These are phyloP conservation scores for Parotia lawesii DNA, from an alignment of 2,113 vertebrate species.

Conservation along the genomic window DNA sequence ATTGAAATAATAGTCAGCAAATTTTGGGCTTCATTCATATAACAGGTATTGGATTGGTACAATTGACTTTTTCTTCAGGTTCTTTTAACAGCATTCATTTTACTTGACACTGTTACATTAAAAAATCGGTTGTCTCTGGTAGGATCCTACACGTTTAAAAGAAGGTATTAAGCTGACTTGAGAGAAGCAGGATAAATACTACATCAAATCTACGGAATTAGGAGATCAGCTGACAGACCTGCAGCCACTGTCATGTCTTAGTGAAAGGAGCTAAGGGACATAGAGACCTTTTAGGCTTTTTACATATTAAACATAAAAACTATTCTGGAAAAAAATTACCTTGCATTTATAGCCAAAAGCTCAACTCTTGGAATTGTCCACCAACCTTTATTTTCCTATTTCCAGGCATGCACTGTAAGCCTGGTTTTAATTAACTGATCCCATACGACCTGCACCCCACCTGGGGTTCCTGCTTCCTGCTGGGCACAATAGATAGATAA, in stretches of 20 bases:
- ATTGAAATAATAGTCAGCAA: neutral
- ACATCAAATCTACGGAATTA: neutral
- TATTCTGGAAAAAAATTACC: neutral
- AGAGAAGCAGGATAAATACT: neutral
- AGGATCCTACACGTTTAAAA: neutral
- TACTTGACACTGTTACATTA: neutral
- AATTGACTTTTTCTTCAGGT: neutral
- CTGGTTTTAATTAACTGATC: neutral
- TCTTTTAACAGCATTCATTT: neutral
- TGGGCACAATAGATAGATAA: neutral
- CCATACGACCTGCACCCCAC: accelerated
- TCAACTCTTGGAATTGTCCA: neutral
- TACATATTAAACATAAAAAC: neutral
- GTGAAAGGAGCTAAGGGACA: neutral
- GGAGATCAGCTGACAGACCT: neutral
- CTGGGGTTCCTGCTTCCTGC: neutral
- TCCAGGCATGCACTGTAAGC: neutral
- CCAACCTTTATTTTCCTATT: neutral
- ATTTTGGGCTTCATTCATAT: neutral
- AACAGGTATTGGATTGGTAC: neutral
- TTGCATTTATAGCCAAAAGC: neutral
- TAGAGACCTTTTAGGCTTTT: neutral
- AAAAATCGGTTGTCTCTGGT: neutral
- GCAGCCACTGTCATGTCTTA: neutral
- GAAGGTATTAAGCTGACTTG: neutral